These are phyloP conservation scores for Aulostomus chinensis DNA, from an alignment of 2,797 vertebrate genomes.

Conservation along the genomic window DNA sequence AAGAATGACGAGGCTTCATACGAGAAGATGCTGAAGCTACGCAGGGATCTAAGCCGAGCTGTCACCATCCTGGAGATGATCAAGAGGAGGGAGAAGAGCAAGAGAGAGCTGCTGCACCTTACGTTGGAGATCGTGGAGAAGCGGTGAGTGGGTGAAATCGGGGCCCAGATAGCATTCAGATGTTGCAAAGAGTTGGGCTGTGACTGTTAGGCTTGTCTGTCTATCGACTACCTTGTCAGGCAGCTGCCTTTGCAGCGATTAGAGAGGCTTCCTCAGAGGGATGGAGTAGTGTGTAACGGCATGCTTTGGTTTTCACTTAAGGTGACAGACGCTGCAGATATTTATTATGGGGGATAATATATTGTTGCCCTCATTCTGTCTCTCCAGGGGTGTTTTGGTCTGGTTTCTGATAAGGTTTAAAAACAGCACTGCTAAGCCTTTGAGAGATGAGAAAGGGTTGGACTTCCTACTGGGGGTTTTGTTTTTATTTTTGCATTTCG, in stretches of 20 bases:
- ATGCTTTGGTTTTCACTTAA: not conserved
- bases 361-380: not conserved
- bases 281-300: not conserved
- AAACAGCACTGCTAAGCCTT: not conserved
- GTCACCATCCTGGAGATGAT: slow-evolving; percentile 99
- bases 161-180: not conserved
- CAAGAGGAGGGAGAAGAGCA: slow-evolving; percentile 98
- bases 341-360: not conserved
- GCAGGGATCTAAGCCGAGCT: slow-evolving; percentile 94
- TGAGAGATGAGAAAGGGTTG: not conserved
- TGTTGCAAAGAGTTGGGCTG: slow-evolving; percentile 1
- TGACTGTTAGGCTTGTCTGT: not conserved
- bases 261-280: slow-evolving; percentile 1
- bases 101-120: slow-evolving; percentile 95
- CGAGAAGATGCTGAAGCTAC: slow-evolving; percentile 98
- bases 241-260: slow-evolving; percentile 3
- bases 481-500: too few relatives aligned
- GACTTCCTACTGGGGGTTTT: too few relatives aligned
- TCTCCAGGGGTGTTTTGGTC: not conserved
- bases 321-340: too few relatives aligned
- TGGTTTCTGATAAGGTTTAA: not conserved
- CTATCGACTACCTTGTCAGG: not conserved
- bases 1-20: slow-evolving; percentile 99
- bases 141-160: slow-evolving; percentile 78
- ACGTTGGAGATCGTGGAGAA: slow-evolving; percentile 99